Percentiles rank a stretch among this genome's conserved stretches.
phyloP scores from a whole-genome alignment of 2,113 vertebrate species.

The Seriola aureovittata region DNA sequence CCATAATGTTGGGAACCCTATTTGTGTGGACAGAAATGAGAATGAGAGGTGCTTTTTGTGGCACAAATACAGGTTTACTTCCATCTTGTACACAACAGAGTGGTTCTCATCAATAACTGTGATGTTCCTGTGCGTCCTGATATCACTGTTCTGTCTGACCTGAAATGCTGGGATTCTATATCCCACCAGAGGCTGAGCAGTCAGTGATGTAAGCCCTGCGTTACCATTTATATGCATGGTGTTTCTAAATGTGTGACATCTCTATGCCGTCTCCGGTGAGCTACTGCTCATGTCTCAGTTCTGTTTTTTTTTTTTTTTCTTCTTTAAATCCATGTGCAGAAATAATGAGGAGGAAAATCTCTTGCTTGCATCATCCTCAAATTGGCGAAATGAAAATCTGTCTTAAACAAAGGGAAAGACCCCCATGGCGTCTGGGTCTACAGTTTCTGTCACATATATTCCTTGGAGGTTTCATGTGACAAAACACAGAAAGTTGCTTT shows the following conservation, averaged over 20 bases:
- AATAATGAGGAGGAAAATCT: conserved; percentile 84
- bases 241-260: conserved; percentile 41
- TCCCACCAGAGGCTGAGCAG: conserved; percentile 10
- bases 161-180: background rate
- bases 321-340: conserved; percentile 63
- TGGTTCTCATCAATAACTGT: background rate
- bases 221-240: conserved; percentile 17
- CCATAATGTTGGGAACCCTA: conserved; percentile 48
- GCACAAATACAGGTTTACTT: conserved; percentile 10
- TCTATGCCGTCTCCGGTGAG: conserved; percentile 33
- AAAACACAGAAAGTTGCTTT: conserved; percentile 89
- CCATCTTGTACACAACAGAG: background rate
- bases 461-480: conserved; percentile 89
- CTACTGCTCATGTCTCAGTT: conserved; percentile 31
- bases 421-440: conserved; percentile 82
- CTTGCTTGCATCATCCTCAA: conserved; percentile 81
- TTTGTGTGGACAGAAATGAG: conserved; percentile 29
- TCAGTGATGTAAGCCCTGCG: background rate
- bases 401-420: conserved; percentile 82
- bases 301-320: conserved; percentile 32
- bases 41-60: background rate
- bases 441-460: conserved; percentile 86
- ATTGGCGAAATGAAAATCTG: conserved; percentile 86
- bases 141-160: background rate
- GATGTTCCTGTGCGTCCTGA: background rate